Percentiles rank a stretch among this genome's conserved stretches.
phyloP scores from a whole-genome alignment of 2,113 vertebrate genomes.

The Elephantulus edwardii region DNA sequence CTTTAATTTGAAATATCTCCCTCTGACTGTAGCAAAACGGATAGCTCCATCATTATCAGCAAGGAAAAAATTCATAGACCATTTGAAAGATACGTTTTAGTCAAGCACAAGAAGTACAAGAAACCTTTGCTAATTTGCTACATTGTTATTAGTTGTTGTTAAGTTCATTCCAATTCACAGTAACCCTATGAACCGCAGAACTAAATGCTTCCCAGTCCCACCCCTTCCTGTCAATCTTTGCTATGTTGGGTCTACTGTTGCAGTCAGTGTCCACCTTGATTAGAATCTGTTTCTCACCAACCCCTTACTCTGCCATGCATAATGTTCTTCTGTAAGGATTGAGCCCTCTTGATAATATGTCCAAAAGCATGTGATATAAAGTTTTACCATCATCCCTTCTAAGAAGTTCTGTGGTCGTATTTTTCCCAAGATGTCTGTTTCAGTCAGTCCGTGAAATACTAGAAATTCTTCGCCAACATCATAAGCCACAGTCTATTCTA shows the following conservation, averaged over 20 bases:
- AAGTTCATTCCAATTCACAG: no score
- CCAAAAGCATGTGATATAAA: background rate
- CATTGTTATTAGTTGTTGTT: no score
- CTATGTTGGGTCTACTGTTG: background rate
- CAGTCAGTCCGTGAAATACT: no score
- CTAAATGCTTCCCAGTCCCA: background rate
- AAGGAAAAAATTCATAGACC: slow-evolving; percentile 28
- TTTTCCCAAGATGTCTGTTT: no score
- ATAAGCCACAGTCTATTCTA: no score
- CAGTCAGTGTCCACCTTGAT: background rate
- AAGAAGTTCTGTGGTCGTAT: no score
- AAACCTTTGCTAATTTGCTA: background rate
- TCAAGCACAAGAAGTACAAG: slow-evolving; percentile 1
- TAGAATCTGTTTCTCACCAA: background rate
- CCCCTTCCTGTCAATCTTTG: background rate
- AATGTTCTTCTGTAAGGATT: background rate
- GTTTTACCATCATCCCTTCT: background rate
- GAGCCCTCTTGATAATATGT: background rate
- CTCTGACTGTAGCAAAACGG: background rate
- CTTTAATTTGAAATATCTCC: slow-evolving; percentile 45
- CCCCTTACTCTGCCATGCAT: background rate
- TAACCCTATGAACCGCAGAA: background rate
- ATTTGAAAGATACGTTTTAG: background rate
- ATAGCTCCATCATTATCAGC: background rate
- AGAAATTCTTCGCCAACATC: no score